Base-by-base conservation (phyloP, 2,888 invertebrate species). In the Catonia carolina region DNA sequence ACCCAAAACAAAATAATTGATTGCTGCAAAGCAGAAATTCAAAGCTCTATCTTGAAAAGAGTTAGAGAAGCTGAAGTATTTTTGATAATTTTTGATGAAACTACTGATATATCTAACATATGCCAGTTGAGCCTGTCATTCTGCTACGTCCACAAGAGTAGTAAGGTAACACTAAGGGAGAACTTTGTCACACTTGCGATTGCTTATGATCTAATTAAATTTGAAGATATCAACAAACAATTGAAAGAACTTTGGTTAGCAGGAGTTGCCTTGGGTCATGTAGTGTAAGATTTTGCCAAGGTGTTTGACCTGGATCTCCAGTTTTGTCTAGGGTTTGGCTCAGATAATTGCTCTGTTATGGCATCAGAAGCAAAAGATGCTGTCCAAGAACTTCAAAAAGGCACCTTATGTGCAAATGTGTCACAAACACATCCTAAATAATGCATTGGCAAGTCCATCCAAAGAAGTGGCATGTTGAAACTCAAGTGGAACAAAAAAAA, bases 291-390 rank as follows among this genome's bases (percentile, higher is more conserved):
- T 37, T 15, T 52, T 4, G 17, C 23, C 3, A 39, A 52, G 39
- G 64, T 60, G 61, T 64, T 63, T 60, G 53, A 61, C 36, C 20
- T 67, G 42, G 63, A 66, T 61, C 56, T 64, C 41, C 39, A 55
- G 18, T 56, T 58, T 53, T 64, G 64, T 56, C 55, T 65, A 41
- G 65, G 65, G 27, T 65, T 67, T 45, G 66, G 66, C 36, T 67
- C 65, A 52, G 67, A 68, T 49, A 65, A 62, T 56, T 69, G 67
- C 60, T 64, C 64, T 22, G 66, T 67, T 31, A 68, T 68, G 67
- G 58, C 63, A 14, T 65, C 65, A 36, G 66, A 68, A 35, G 39
- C 58, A 42, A 66, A 67, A 59, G 67, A 67, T 33, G 66, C 67
- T 10, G 66, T 66, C 27, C 53, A 61, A 20, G 63, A 67, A 62